These are phyloP conservation scores for Gavialis gangeticus DNA, from an alignment of 2,113 vertebrate species.

Conservation along the genomic window DNA sequence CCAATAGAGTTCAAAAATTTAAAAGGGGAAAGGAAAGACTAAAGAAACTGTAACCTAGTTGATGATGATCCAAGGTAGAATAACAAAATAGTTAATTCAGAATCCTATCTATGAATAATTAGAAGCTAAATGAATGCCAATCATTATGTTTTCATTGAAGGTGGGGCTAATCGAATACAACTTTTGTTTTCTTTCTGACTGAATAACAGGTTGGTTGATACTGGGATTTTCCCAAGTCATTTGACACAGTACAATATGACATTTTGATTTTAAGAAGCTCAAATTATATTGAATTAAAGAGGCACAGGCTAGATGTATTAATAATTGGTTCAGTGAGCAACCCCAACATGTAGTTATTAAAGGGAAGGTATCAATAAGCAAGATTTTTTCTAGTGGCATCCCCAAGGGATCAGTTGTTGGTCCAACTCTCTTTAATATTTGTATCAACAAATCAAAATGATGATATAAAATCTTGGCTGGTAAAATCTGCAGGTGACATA, in stretches of 20 bases:
- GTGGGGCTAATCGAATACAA: rapidly evolving
- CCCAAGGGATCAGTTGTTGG: no score
- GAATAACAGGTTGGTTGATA: not conserved
- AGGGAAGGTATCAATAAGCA: no score
- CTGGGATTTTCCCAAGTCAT: no score
- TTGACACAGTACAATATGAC: no score
- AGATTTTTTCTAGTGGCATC: no score
- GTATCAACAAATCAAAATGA: no score
- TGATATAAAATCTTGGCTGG: no score
- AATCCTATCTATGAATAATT: not conserved
- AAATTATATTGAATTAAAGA: not conserved
- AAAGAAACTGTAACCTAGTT: not conserved
- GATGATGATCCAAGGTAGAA: not conserved
- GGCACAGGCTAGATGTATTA: not conserved
- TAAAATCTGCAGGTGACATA: no score
- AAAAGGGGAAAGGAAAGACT: not conserved
- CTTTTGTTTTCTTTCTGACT: not conserved
- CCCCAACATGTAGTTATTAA: no score
- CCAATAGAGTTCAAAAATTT: not conserved
- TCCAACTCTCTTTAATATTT: no score
- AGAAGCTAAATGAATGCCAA: not conserved
- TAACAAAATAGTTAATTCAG: not conserved
- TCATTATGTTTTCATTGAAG: rapidly evolving
- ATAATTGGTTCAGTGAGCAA: not conserved
- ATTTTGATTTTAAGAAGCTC: no score